Base-by-base conservation (phyloP, 2,113 vertebrate species). In the Puntigrus tetrazona region DNA sequence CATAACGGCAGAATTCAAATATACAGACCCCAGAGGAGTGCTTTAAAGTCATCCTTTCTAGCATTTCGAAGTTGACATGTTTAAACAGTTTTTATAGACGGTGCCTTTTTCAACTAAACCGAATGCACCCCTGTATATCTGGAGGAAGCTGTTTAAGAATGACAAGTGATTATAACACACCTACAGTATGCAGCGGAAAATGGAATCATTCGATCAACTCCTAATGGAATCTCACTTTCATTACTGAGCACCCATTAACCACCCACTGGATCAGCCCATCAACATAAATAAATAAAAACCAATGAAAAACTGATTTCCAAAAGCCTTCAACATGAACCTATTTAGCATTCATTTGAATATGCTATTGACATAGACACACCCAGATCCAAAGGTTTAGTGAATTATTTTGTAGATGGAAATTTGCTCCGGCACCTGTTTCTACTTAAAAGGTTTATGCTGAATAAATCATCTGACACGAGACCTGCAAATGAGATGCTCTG, bases 201-300 rank as follows among this genome's bases (percentile, higher is more conserved):
- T 50, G 13, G 5, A 86, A 41, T 50, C 20, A 70, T 70, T 22
- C 27, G 14, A 45, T 29, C 13, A 52, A 80, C 55, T 74, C 41
- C 67, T 82, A 83, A 82, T 65, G 80, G 41, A 85, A 77, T 29
- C 36, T 84, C 73, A 75, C 43, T 77, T 83, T 78, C 36, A 85
- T 79, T 83, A 29, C 27, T 14, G n/a, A 27, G 20, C 70, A 57
- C 83, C 76, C 36, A 76, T 83, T 52, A 55, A 20, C 55, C 43
- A 47, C 81, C 86, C 84, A 72, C 34, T 34, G 31, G 63, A 52
- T 80, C 43, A 78, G 77, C 31, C 45, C 13, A 47, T 80, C 72
- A 69, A 25, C 77, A 81, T 78, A 38, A 81, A 77, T 86, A 84
- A 86, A 88, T 85, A 80, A 82, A 85, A 83, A 20, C 27, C 63